Evolutionary conservation across 2,888 invertebrate species (phyloP), one percentile per base, ranked within the genome.

Genomic region (Ophion obscuratus): DNA sequence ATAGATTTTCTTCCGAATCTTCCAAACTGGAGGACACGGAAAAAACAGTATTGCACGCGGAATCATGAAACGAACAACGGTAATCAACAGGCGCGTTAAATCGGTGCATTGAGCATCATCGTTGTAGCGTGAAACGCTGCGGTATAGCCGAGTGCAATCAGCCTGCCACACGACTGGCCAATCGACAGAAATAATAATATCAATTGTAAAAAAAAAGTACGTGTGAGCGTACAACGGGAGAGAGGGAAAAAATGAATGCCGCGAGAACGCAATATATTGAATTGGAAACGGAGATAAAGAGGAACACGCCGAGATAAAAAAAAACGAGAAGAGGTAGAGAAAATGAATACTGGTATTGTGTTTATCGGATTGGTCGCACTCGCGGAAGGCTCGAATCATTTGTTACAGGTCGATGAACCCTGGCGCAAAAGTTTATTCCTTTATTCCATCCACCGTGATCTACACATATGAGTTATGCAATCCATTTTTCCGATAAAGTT

Each of bases 321-420:
- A n/a, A 75, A 64, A 84, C 66, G 47, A 14, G 47, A 73, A 70
- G 71, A 77, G 40, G 57, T 68, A 31, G 78, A 77, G 78, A 81
- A n/a, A 64, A 81, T 40, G 36, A 64, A 68, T 47, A 36, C 77
- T 57, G 68, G 71, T 78, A 81, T 84, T 79, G 85, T 87, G 70
- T 79, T 87, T 68, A 77, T 81, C 82, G 84, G 80, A 88, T 87
- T 79, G 74, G 64, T 83, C 75, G 74, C 76, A 76, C 36, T 80
- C 64, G 17, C 17, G 40, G 75, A 61, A 66, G 53, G 76, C 82
- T 86, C 73, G 73, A 87, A 88, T 86, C 87, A 84, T 88, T 86
- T 84, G 81, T 86, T 83, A 81, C 84, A 70, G 87, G 77, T 84
- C 84, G 62, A 83, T 78, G 85, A 86, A 62, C 78, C 74, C 70